Conservation (phyloP, 2,888 invertebrate genomes). For the Drosophila glabriapex region DNA sequence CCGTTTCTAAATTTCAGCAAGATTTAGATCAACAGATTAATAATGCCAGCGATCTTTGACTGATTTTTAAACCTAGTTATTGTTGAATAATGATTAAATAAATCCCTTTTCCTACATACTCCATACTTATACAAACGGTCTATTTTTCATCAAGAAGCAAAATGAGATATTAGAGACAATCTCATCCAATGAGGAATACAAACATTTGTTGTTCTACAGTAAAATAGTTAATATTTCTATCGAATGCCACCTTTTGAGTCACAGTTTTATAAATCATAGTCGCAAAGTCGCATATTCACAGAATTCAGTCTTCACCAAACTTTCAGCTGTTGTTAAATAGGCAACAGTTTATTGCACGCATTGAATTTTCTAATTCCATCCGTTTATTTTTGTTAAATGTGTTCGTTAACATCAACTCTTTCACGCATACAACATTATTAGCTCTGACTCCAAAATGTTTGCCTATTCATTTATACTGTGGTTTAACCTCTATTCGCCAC, state of each 20-base stretch:
- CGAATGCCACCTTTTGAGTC: neutral
- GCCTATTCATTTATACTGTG: no score
- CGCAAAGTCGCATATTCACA: neutral
- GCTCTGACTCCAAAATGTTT: no score
- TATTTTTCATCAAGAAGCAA: neutral
- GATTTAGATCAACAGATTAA: slow-evolving; percentile 48
- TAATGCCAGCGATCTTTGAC: slow-evolving; percentile 69
- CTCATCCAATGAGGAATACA: neutral
- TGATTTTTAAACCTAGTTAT: slow-evolving; percentile 70
- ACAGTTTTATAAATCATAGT: neutral
- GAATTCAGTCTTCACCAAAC: neutral
- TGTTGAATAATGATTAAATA: slow-evolving; percentile 79
- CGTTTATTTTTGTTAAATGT: neutral
- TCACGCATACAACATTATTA: no score
- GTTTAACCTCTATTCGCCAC: neutral
- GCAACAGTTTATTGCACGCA: neutral
- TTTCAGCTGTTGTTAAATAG: no score
- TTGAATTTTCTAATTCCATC: neutral
- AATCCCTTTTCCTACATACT: slow-evolving; percentile 57
- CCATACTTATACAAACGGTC: slow-evolving; percentile 34
- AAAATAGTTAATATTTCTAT: neutral
- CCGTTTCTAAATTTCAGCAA: slow-evolving; percentile 63
- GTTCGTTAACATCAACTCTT: neutral
- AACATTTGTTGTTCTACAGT: neutral
- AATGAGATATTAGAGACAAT: no score